phyloP scores from a whole-genome alignment of 2,888 invertebrate species.

The Pimpla rufipes region DNA sequence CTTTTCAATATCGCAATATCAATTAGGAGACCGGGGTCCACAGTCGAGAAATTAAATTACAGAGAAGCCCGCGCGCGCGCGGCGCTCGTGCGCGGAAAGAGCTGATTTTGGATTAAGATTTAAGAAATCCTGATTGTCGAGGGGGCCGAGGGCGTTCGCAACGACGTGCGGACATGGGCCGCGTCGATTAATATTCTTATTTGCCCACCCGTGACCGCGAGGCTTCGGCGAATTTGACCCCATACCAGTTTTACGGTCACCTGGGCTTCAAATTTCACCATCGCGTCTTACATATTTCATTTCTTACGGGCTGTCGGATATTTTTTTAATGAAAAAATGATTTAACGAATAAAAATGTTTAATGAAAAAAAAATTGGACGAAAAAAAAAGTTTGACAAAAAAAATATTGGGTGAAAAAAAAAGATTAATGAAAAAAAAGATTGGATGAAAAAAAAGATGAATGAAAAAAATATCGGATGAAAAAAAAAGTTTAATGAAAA shows the following conservation, averaged over 20 bases:
- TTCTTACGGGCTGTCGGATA: too few relatives aligned
- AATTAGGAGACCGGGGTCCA: conserved; percentile 48
- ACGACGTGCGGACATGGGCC: conserved; percentile 59
- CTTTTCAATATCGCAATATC: conserved; percentile 64
- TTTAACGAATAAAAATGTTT: too few relatives aligned
- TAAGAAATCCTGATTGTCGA: conserved; percentile 51
- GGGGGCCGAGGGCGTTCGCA: conserved; percentile 45
- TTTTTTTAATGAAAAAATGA: too few relatives aligned
- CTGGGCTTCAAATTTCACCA: background rate
- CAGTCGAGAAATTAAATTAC: conserved; percentile 59
- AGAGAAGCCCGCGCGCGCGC: conserved; percentile 38
- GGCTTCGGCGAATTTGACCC: background rate
- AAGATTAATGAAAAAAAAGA: too few relatives aligned
- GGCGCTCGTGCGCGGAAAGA: conserved; percentile 35
- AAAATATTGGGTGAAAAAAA: too few relatives aligned
- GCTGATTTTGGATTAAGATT: conserved; percentile 67
- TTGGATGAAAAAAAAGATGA: too few relatives aligned
- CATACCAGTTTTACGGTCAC: background rate
- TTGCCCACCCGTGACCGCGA: conserved; percentile 34
- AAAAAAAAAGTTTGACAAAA: too few relatives aligned
- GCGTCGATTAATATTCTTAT: conserved; percentile 54
- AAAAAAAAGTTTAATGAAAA: too few relatives aligned
- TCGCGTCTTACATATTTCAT: background rate
- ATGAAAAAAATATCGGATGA: too few relatives aligned
- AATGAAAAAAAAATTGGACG: too few relatives aligned